Conservation (phyloP, 2,113 vertebrate species). For the Haemorhous mexicanus region DNA sequence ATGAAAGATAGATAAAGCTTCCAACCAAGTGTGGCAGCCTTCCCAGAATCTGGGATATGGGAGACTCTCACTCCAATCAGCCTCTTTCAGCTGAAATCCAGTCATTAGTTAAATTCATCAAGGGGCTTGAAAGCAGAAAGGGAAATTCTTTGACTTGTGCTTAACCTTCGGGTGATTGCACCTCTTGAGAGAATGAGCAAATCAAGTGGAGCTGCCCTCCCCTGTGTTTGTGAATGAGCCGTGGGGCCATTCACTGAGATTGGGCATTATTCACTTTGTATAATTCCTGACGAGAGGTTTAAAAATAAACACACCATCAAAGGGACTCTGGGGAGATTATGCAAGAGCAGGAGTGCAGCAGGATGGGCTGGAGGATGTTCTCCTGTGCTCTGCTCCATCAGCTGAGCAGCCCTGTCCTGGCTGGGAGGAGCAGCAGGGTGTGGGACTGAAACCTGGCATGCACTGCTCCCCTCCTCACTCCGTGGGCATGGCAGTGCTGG, state of each 20-base stretch:
- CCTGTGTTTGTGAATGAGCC: conserved; percentile 1
- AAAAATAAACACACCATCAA: conserved; percentile 20
- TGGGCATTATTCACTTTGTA: conserved; percentile 6
- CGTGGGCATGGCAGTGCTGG: background rate
- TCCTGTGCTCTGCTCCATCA: background rate
- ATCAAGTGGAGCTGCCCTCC: conserved; percentile 56
- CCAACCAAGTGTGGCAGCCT: background rate
- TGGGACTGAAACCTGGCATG: rapidly evolving
- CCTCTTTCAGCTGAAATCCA: conserved; percentile 38
- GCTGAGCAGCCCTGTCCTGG: background rate
- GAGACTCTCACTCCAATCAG: background rate
- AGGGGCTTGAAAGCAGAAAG: conserved; percentile 40
- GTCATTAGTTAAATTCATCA: conserved; percentile 50
- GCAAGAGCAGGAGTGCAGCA: background rate
- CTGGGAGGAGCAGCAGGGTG: rapidly evolving
- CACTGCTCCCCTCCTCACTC: rapidly evolving
- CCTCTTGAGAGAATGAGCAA: conserved; percentile 58
- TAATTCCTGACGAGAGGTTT: conserved; percentile 18
- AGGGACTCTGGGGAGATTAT: background rate
- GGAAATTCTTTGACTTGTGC: conserved; percentile 31
- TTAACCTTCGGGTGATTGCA: conserved; percentile 62
- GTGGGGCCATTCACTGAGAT: background rate
- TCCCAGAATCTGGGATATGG: background rate
- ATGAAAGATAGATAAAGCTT: background rate
- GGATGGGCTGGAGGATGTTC: background rate